Evolutionary conservation across 37 sponge, comb jelly and placozoan genomes (phyloP).

Genomic region (Theonella swinhoei): DNA sequence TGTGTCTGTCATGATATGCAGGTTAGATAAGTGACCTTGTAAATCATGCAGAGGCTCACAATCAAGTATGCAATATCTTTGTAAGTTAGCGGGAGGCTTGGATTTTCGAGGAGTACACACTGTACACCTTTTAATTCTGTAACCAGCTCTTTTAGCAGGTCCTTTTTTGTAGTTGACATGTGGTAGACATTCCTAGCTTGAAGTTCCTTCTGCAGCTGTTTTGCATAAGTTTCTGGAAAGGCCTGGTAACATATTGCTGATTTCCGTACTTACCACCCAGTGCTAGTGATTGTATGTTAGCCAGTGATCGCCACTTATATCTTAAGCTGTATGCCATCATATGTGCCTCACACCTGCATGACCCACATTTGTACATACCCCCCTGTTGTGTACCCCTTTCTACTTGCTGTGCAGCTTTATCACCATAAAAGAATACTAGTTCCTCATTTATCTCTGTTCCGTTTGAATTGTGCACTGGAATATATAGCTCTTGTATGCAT

Average conservation of each 20-base stretch:
- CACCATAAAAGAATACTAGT: slow-evolving; percentile 12
- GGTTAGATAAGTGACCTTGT: no score
- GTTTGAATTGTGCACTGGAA: not conserved
- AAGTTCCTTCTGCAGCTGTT: not conserved
- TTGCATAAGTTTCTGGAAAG: not conserved
- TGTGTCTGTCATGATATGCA: no score
- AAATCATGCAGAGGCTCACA: no score
- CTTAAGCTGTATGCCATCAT: not conserved
- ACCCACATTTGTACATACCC: slow-evolving; percentile 9
- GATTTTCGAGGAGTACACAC: slow-evolving; percentile 9
- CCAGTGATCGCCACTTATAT: not conserved
- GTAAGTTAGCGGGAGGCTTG: no score
- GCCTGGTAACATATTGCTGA: not conserved
- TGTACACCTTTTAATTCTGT: not conserved
- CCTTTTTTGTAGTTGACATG: not conserved
- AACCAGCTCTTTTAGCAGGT: not conserved
- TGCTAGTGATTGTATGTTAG: not conserved
- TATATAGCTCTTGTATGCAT: not conserved
- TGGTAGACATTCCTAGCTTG: not conserved
- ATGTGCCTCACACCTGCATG: not conserved
- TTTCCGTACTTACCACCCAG: not conserved
- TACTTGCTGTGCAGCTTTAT: slow-evolving; percentile 6
- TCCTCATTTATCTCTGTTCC: not conserved
- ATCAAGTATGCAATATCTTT: no score
- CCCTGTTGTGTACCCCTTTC: slow-evolving; percentile 23